Conservation (phyloP, 2,888 invertebrate species). For the Cerastis rubricosa region DNA sequence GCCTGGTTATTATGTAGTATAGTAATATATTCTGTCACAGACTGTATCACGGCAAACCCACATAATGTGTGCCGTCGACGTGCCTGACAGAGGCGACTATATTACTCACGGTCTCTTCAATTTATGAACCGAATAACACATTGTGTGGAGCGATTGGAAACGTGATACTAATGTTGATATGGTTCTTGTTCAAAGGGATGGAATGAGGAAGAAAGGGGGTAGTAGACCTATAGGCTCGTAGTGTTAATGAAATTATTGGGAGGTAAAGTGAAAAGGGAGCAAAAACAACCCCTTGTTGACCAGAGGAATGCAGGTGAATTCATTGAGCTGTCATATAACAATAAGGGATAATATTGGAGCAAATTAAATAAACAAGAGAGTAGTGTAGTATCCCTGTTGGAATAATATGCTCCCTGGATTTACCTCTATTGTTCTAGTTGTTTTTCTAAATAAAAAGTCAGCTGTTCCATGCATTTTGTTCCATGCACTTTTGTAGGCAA, state of each 20-base stretch:
- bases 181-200: constrained; percentile 60
- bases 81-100: constrained; percentile 84
- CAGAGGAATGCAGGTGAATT: not conserved
- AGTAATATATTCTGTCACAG: constrained; percentile 55
- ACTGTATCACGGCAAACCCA: constrained; percentile 75
- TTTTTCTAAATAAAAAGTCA: not conserved
- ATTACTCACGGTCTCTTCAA: constrained; percentile 83
- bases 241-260: constrained; percentile 24
- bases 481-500: too few species aligned
- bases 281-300: not conserved
- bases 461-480: too few species aligned
- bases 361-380: too few species aligned
- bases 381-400: too few species aligned
- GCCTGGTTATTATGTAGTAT: constrained; percentile 45
- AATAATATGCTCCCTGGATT: too few species aligned
- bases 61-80: constrained; percentile 85
- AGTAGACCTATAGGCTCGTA: too few species aligned
- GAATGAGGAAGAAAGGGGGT: constrained; percentile 29
- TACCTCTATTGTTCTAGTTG: not conserved
- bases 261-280: not conserved
- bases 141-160: constrained; percentile 86
- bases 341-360: not conserved
- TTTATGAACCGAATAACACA: constrained; percentile 87
- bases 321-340: too few species aligned
- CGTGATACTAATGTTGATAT: constrained; percentile 83